A percentile compares a stretch with the other conserved stretches of the same genome.
These are phyloP conservation scores for Amphiprion clarkii DNA, from an alignment of 2,797 vertebrate genomes.

Conservation along the genomic window DNA sequence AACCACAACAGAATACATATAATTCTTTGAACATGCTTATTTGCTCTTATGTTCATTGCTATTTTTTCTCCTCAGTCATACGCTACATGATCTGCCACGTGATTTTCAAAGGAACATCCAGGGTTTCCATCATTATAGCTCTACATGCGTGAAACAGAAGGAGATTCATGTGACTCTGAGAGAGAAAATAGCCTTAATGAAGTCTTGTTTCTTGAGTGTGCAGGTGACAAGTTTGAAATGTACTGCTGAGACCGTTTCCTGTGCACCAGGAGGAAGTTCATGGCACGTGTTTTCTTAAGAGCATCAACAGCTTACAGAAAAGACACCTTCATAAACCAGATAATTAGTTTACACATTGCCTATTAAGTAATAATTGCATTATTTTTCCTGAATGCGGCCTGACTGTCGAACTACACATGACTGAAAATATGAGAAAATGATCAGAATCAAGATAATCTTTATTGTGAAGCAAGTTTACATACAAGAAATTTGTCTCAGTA, in stretches of 20 bases:
- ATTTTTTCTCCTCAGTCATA: not conserved
- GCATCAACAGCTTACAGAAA: not conserved
- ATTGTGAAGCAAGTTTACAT: too few relatives aligned
- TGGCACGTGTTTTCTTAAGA: not conserved
- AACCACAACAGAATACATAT: too few relatives aligned
- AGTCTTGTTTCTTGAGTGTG: not conserved
- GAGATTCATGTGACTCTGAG: not conserved
- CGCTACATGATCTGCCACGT: not conserved
- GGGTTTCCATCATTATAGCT: not conserved
- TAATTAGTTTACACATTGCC: not conserved
- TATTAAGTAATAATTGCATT: not conserved
- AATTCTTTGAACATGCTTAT: not conserved
- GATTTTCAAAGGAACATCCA: not conserved
- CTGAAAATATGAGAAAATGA: not conserved
- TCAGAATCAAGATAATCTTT: not conserved
- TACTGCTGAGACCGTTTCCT: not conserved
- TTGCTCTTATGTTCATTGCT: not conserved
- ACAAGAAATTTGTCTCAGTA: too few relatives aligned
- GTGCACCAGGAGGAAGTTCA: too few relatives aligned
- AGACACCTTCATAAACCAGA: not conserved
- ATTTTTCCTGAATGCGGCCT: too few relatives aligned
- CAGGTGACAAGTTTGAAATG: not conserved
- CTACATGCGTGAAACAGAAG: not conserved
- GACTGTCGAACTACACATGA: not conserved
- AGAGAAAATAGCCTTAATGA: not conserved